Evolutionary conservation across 2,797 vertebrate genomes (phyloP), one percentile per base, ranked within the genome.

Genomic region (Acropternis orthonyx): DNA sequence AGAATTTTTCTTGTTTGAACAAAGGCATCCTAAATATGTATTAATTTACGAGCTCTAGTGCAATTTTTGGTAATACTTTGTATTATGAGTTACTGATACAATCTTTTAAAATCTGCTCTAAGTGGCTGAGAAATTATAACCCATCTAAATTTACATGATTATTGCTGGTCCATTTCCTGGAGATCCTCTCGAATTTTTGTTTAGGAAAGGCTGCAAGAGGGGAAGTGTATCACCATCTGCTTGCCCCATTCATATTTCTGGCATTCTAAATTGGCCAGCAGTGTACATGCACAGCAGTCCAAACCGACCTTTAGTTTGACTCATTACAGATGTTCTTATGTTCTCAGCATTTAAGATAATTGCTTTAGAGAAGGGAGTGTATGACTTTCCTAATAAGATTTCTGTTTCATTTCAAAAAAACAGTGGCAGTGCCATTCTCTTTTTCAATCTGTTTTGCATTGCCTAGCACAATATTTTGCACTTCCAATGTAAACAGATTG

Each of bases 401-500:
- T 81, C 32, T 68, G 54, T 36, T 92, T 74, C 76, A 28, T 71
- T 94, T 88, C 36, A 88, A 74, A 87, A 89, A 85, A 66, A 36
- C 52, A 77, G 43, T 67, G 52, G 14, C 41, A 77, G 49, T 55
- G 36, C 58, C 75, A 80, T 85, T 87, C 72, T 92, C 66, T 69
- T 93, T 94, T 93, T 80, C 21, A 77, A 77, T 83, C 61, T 91
- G 46, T 95, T 95, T 93, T 92, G 76, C 73, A 80, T 71, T 85
- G 65, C 87, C 93, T 92, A 93, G 56, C 0, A 0, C 75, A 91
- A 48, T 92, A 85, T 92, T 95, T 93, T 88, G 72, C 68, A 74
- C 85, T 94, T 68, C 32, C 85, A 74, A 30, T 56, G 87, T 91
- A 96, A 94, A 95, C 91, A 95, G 95, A 96, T 92, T 96, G 95